Percentiles rank a stretch among this genome's conserved stretches.
phyloP scores from a whole-genome alignment of 2,888 invertebrate genomes.

The Dicyrtoma fusca region DNA sequence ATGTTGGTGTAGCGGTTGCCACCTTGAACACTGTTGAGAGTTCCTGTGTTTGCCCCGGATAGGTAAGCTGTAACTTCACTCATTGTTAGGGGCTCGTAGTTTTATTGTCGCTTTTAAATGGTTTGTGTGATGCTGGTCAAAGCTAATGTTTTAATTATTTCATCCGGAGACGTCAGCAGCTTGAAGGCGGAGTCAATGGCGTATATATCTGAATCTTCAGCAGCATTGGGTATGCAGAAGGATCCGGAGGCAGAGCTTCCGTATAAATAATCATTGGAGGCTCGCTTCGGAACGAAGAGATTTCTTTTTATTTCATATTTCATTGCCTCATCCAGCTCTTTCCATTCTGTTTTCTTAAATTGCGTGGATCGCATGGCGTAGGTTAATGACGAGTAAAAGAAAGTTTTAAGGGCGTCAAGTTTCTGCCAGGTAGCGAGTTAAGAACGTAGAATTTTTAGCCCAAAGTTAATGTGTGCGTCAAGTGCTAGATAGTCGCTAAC shows the following conservation, averaged over 20 bases:
- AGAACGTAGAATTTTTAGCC: slow-evolving; percentile 34
- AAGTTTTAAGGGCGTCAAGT: slow-evolving; percentile 51
- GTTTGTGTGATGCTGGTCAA: not conserved
- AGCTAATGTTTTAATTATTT: not conserved
- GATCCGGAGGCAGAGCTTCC: slow-evolving; percentile 30
- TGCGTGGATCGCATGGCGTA: slow-evolving; percentile 32
- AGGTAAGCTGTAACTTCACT: not conserved
- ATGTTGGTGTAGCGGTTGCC: not conserved
- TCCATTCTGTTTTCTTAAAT: slow-evolving; percentile 34
- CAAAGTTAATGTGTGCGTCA: slow-evolving; percentile 18
- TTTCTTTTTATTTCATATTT: slow-evolving; percentile 26
- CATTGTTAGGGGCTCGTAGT: not conserved
- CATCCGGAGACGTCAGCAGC: slow-evolving; percentile 30
- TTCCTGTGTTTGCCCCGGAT: not conserved
- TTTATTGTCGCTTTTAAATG: not conserved
- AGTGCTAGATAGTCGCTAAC: slow-evolving; percentile 44
- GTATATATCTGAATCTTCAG: slow-evolving; percentile 41
- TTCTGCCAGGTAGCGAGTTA: slow-evolving; percentile 55
- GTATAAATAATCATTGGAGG: slow-evolving; percentile 46
- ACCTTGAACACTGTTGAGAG: not conserved
- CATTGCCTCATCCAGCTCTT: slow-evolving; percentile 30
- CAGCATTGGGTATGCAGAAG: slow-evolving; percentile 32
- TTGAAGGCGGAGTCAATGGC: slow-evolving; percentile 37
- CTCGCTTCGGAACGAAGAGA: slow-evolving; percentile 32
- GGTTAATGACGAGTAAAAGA: slow-evolving; percentile 42